phyloP scores from a whole-genome alignment of 1,140 invertebrate species.

The Periplaneta americana region DNA sequence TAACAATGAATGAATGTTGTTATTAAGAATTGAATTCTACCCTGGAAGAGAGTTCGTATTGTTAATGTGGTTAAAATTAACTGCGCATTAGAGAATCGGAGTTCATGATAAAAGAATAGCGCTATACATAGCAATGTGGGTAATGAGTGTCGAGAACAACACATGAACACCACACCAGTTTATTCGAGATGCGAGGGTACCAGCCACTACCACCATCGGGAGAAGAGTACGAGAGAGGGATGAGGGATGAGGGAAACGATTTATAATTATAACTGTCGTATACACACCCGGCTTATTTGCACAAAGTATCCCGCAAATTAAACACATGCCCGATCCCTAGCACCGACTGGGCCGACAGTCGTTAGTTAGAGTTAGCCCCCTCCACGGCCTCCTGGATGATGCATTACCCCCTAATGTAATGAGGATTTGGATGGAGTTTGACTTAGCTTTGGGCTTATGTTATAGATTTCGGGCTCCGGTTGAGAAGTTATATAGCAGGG shows the following conservation, averaged over 20 bases:
- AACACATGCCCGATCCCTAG: neutral
- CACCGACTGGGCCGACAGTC: neutral
- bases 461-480: neutral
- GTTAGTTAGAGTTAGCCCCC: neutral
- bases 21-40: too few species aligned
- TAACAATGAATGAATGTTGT: too few species aligned
- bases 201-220: neutral
- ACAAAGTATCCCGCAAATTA: neutral
- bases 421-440: neutral
- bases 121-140: too few species aligned
- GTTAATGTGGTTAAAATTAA: too few species aligned
- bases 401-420: neutral
- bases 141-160: neutral
- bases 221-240: too few species aligned
- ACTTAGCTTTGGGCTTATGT: neutral
- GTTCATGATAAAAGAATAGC: too few species aligned
- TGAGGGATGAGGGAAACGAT: neutral
- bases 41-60: too few species aligned
- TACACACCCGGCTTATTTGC: neutral
- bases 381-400: neutral
- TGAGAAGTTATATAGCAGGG: neutral
- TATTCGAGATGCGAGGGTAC: neutral
- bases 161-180: neutral
- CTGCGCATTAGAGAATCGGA: too few species aligned
- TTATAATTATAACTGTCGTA: neutral